phyloP scores from a whole-genome alignment of 2,797 vertebrate genomes.

The Gila robusta region DNA sequence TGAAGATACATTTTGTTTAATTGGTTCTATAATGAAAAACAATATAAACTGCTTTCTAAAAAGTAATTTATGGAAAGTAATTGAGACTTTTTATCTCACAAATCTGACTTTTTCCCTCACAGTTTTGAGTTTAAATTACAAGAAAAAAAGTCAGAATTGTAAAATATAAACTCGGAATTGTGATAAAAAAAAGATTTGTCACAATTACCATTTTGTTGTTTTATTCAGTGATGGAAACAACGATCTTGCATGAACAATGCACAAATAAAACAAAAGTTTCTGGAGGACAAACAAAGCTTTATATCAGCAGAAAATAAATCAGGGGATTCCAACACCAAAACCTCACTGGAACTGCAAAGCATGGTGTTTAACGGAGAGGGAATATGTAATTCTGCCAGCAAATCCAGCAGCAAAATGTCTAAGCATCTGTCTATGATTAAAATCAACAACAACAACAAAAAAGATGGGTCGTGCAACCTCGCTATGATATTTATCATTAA shows the following conservation, averaged over 20 bases:
- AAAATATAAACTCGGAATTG: neutral
- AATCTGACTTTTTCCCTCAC: neutral
- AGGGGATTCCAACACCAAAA: neutral
- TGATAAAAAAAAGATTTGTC: neutral
- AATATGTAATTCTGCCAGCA: neutral
- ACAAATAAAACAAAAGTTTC: neutral
- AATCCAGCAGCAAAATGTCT: neutral
- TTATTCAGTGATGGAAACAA: neutral
- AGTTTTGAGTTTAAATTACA: neutral
- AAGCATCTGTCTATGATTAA: constrained; percentile 27
- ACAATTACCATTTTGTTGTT: neutral
- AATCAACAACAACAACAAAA: neutral
- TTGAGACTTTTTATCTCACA: neutral
- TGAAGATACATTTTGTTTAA: neutral
- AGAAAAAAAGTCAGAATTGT: neutral
- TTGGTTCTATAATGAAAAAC: neutral
- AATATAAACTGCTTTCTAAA: neutral
- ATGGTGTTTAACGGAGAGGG: neutral
- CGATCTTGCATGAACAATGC: neutral
- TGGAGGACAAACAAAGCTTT: neutral
- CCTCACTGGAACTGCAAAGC: neutral
- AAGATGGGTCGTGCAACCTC: neutral
- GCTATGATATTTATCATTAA: neutral
- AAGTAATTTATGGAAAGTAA: neutral
- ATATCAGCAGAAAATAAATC: constrained; percentile 6